Percentiles rank a stretch among this genome's conserved stretches.
These are phyloP conservation scores for Oncorhynchus mykiss DNA, from an alignment of 2,113 vertebrate species.

Conservation along the genomic window DNA sequence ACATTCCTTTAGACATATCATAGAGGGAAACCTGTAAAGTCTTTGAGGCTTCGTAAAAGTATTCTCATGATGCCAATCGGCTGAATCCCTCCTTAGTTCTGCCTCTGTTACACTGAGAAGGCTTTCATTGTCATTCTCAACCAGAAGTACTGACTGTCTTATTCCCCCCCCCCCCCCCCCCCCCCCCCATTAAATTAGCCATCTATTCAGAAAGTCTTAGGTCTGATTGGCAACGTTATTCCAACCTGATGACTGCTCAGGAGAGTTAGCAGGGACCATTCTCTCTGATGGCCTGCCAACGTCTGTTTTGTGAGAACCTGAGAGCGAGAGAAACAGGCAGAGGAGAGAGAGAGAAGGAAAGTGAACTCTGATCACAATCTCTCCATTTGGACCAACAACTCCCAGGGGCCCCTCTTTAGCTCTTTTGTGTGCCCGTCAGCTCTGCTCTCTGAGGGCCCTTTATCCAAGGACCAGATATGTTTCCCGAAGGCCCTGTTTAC, in stretches of 20 bases:
- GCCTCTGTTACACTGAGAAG: neutral
- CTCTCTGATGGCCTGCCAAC: constrained; percentile 31
- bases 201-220: constrained; percentile 29
- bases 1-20: constrained; percentile 22
- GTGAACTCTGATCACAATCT: constrained; percentile 14
- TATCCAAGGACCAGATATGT: too few species aligned
- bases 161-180: too few species aligned
- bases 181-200: constrained; percentile 17
- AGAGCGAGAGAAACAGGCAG: too few species aligned
- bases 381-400: neutral
- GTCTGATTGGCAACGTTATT: constrained; percentile 26
- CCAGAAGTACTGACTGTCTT: too few species aligned
- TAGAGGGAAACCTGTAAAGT: constrained; percentile 3
- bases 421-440: too few species aligned
- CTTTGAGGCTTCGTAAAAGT: constrained; percentile 25
- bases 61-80: constrained; percentile 42
- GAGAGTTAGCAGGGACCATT: constrained; percentile 19
- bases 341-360: neutral
- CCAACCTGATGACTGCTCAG: constrained; percentile 31
- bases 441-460: too few species aligned
- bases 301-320: constrained; percentile 1
- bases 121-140: too few species aligned
- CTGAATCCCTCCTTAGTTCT: constrained; percentile 20
- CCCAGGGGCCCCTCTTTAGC: too few species aligned
- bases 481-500: too few species aligned